These are phyloP conservation scores for Amblyraja radiata DNA, from an alignment of 2,797 vertebrate genomes.

Conservation along the genomic window DNA sequence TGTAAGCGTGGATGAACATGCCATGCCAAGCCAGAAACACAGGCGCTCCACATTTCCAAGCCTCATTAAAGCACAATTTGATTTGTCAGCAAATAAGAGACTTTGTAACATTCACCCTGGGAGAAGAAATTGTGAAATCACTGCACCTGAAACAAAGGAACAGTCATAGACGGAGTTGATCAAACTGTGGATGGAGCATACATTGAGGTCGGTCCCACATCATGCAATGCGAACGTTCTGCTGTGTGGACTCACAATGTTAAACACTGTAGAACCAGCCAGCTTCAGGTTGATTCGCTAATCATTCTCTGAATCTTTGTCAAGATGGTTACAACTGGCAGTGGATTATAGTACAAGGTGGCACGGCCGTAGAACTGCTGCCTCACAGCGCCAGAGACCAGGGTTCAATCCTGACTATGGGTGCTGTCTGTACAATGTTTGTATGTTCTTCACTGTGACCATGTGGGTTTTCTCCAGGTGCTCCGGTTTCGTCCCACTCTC, in stretches of 20 bases:
- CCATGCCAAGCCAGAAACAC: not conserved
- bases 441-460: no score
- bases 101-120: not conserved
- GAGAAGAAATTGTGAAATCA: not conserved
- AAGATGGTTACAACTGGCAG: not conserved
- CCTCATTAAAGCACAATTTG: not conserved
- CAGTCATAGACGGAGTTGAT: not conserved
- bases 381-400: no score
- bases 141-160: not conserved
- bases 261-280: no score
- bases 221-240: not conserved
- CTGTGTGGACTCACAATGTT: not conserved
- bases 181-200: not conserved
- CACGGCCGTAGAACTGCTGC: not conserved
- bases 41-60: not conserved
- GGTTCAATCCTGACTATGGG: no score
- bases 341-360: not conserved
- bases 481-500: no score
- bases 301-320: not conserved
- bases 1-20: not conserved
- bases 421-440: no score
- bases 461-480: no score
- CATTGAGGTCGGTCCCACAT: not conserved
- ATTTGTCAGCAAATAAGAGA: not conserved
- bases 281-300: not conserved